Evolutionary conservation across 2,888 invertebrate species (phyloP).

Genomic region (Agapostemon virescens): DNA sequence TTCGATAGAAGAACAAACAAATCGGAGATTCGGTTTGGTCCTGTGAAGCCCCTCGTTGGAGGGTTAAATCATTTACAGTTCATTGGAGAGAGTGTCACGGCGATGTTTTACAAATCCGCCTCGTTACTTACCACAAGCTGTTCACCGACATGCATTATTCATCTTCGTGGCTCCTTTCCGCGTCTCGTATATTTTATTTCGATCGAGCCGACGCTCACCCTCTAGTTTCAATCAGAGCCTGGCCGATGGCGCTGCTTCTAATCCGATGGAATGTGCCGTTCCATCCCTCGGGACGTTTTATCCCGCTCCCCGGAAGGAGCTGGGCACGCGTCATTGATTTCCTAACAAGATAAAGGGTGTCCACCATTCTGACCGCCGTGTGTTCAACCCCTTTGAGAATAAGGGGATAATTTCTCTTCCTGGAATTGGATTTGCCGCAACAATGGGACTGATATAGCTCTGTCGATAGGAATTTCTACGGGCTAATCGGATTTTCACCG

Average conservation of each 20-base stretch:
- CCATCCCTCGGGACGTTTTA: slow-evolving; percentile 49
- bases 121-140: slow-evolving; percentile 68
- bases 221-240: slow-evolving; percentile 26
- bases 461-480: slow-evolving; percentile 6
- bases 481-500: slow-evolving; percentile 4
- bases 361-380: slow-evolving; percentile 26
- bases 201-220: slow-evolving; percentile 28
- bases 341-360: slow-evolving; percentile 55
- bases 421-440: slow-evolving; percentile 40
- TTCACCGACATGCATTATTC: slow-evolving; percentile 65
- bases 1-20: slow-evolving; percentile 10
- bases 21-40: slow-evolving; percentile 34
- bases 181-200: slow-evolving; percentile 64
- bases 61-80: slow-evolving; percentile 62
- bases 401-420: slow-evolving; percentile 52
- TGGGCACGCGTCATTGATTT: slow-evolving; percentile 61
- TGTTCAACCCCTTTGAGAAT: slow-evolving; percentile 41
- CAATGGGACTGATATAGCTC: slow-evolving; percentile 27
- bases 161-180: slow-evolving; percentile 56
- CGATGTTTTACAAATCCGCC: slow-evolving; percentile 65
- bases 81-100: slow-evolving; percentile 44
- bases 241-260: slow-evolving; percentile 58
- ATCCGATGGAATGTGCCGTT: slow-evolving; percentile 57
- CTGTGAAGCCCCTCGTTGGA: slow-evolving; percentile 12
- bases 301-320: slow-evolving; percentile 12